A percentile compares a stretch with the other conserved stretches of the same genome.
Conservation (phyloP, 1,140 invertebrate species). For the Helicoverpa armigera region DNA sequence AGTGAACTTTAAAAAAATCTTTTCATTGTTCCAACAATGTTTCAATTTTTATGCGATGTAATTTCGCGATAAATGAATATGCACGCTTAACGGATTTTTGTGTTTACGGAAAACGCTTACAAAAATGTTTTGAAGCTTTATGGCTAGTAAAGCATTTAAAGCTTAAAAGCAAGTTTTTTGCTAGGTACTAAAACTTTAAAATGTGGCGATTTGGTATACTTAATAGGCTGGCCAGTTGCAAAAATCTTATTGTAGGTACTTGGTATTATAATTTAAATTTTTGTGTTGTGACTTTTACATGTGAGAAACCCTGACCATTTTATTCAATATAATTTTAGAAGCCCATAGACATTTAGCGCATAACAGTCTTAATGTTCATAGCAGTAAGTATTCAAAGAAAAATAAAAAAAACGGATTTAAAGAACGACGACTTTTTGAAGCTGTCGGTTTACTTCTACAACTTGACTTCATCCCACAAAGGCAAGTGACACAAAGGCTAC, state of each 20-base stretch:
- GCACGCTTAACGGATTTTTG: slow-evolving; percentile 23
- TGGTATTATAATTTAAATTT: background rate
- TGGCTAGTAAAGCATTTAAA: slow-evolving; percentile 7
- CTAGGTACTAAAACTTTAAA: background rate
- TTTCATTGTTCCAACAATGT: slow-evolving; percentile 59
- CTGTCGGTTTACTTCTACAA: background rate
- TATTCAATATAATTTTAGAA: too few species aligned
- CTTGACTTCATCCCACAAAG: background rate
- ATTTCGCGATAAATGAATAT: slow-evolving; percentile 39
- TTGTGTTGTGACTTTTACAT: too few species aligned
- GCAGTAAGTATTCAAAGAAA: too few species aligned
- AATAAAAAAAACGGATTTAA: too few species aligned
- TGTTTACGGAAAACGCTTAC: slow-evolving; percentile 22
- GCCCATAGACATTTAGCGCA: too few species aligned
- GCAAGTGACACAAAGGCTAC: background rate
- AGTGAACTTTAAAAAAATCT: slow-evolving; percentile 65
- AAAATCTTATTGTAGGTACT: background rate
- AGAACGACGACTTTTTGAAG: too few species aligned
- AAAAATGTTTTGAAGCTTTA: slow-evolving; percentile 8
- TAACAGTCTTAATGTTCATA: too few species aligned
- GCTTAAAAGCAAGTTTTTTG: background rate
- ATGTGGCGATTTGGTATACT: slow-evolving; percentile 1
- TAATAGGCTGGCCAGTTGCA: background rate
- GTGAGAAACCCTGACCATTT: too few species aligned
- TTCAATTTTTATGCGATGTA: slow-evolving; percentile 55